phyloP scores from a whole-genome alignment of 2,797 vertebrate genomes.

The Meriones psammophilus region DNA sequence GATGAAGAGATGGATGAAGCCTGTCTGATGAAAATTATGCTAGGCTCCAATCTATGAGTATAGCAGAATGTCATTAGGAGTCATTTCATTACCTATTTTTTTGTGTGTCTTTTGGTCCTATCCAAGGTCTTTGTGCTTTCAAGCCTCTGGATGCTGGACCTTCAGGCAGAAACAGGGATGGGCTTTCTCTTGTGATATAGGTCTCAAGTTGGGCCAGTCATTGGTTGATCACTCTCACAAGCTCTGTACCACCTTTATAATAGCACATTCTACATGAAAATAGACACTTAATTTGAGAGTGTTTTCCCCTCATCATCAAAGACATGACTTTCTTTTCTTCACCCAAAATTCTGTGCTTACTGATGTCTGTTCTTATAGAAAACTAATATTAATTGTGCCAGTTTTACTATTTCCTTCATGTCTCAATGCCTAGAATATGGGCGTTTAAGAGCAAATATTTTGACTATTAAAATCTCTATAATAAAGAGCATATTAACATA shows the following conservation, averaged over 20 bases:
- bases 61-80: neutral
- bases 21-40: too few species aligned
- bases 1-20: neutral
- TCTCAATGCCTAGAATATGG: constrained; percentile 33
- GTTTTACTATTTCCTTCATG: constrained; percentile 37
- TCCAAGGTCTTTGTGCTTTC: neutral
- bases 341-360: neutral
- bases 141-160: neutral
- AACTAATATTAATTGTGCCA: constrained; percentile 23
- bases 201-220: neutral
- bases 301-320: neutral
- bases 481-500: constrained; percentile 31
- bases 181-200: neutral
- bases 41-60: neutral
- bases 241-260: neutral
- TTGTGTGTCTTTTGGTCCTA: neutral
- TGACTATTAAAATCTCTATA: constrained; percentile 42
- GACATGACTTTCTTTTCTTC: neutral
- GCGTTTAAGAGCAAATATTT: constrained; percentile 48
- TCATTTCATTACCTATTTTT: neutral
- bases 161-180: neutral
- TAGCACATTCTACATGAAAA: neutral
- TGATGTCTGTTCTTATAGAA: neutral
- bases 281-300: neutral
- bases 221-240: neutral